A percentile compares a stretch with the other conserved stretches of the same genome.
These are phyloP conservation scores for Amphibalanus amphitrite DNA, from an alignment of 1,140 invertebrate species.

Conservation along the genomic window DNA sequence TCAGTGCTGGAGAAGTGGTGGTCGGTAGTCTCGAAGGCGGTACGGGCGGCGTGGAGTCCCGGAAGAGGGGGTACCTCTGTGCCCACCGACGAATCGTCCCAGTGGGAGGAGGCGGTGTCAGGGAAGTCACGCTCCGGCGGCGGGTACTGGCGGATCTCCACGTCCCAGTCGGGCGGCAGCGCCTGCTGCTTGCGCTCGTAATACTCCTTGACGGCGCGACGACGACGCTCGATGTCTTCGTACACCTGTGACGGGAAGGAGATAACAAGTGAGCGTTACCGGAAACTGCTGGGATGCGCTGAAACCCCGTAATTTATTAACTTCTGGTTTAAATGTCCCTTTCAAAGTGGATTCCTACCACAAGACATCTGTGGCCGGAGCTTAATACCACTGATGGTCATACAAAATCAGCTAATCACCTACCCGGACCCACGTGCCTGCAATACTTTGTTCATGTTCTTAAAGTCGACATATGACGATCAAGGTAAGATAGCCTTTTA, in stretches of 20 bases:
- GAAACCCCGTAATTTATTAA: no score
- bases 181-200: conserved; percentile 36
- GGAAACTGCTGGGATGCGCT: no score
- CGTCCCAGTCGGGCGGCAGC: conserved; percentile 51
- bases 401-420: no score
- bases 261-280: neutral
- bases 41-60: conserved; percentile 17
- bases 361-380: no score
- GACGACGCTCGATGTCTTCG: conserved; percentile 70
- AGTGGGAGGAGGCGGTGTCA: conserved; percentile 16
- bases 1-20: conserved; percentile 30
- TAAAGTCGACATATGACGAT: no score
- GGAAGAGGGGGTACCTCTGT: conserved; percentile 17
- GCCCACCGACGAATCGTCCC: conserved; percentile 18
- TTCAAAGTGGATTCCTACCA: no score
- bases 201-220: conserved; percentile 49
- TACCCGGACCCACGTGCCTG: no score
- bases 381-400: no score
- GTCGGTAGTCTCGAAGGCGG: conserved; percentile 28
- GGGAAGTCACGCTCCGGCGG: conserved; percentile 35
- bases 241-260: conserved; percentile 31
- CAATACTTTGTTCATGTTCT: no score
- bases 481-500: no score
- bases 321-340: no score
- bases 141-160: conserved; percentile 65